A percentile compares a stretch with the other conserved stretches of the same genome.
Evolutionary conservation across 2,113 vertebrate species (phyloP).

Genomic region (Chaetodon trifascialis): DNA sequence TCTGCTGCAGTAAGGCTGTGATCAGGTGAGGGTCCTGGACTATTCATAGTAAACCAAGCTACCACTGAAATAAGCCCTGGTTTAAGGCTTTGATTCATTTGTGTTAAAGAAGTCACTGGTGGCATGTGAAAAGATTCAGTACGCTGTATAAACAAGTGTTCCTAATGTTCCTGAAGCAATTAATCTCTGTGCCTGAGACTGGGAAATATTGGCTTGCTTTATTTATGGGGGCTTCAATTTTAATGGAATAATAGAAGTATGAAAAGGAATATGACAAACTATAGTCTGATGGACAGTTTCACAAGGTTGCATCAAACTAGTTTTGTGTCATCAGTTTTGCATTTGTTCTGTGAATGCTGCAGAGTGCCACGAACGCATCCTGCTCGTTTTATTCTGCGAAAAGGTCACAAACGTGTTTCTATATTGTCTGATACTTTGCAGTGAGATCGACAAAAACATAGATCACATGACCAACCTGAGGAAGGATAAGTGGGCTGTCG

Average conservation of each 20-base stretch:
- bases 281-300: slow-evolving; percentile 55
- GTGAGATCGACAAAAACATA: slow-evolving; percentile 98
- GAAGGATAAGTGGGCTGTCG: slow-evolving; percentile 95
- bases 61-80: neutral
- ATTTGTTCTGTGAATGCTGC: slow-evolving; percentile 25
- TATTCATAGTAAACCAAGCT: neutral
- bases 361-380: slow-evolving; percentile 2
- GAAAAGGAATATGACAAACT: slow-evolving; percentile 51
- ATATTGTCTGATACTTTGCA: slow-evolving; percentile 79
- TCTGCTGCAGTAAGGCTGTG: slow-evolving; percentile 95
- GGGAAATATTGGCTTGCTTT: slow-evolving; percentile 48
- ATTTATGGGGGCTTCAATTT: slow-evolving; percentile 54
- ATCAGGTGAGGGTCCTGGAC: slow-evolving; percentile 86
- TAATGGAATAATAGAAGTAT: slow-evolving; percentile 36
- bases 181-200: slow-evolving; percentile 15
- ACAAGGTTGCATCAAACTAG: slow-evolving; percentile 69
- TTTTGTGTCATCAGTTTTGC: slow-evolving; percentile 50
- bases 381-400: neutral
- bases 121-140: slow-evolving; percentile 6
- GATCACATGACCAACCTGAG: slow-evolving; percentile 97
- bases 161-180: neutral
- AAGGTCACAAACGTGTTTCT: slow-evolving; percentile 17
- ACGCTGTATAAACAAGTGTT: slow-evolving; percentile 8
- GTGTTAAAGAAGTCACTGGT: neutral
- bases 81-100: neutral